Evolutionary conservation across 2,113 vertebrate species (phyloP).

Genomic region (Rousettus leschenaultii): DNA sequence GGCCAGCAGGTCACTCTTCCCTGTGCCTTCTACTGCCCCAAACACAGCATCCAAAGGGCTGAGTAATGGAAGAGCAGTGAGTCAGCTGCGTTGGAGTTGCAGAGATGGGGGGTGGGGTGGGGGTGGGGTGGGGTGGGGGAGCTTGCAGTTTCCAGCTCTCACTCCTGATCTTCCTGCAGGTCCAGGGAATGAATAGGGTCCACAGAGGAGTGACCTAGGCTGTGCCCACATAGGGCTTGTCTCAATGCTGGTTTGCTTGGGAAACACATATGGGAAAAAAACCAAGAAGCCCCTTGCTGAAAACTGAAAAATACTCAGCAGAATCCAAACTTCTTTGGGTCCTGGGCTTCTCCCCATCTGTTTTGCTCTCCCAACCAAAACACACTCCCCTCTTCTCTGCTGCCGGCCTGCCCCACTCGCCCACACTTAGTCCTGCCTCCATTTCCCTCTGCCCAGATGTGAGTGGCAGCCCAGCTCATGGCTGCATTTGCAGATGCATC

Average conservation of each 20-base stretch:
- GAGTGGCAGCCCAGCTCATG: fast-evolving
- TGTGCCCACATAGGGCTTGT: neutral
- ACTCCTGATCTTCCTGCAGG: neutral
- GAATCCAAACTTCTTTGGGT: neutral
- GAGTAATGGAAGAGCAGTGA: neutral
- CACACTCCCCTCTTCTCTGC: neutral
- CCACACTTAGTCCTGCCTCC: neutral
- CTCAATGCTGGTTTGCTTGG: neutral
- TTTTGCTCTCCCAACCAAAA: neutral
- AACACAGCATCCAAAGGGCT: neutral
- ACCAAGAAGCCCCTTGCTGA: neutral
- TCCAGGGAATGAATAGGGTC: neutral
- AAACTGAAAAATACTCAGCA: neutral
- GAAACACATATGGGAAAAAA: neutral
- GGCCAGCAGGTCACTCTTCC: neutral
- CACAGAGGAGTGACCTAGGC: neutral
- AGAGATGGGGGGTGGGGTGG: fast-evolving
- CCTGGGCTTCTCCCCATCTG: neutral
- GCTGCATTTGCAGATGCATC: neutral
- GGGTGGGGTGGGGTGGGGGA: too few species aligned
- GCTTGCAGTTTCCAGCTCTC: neutral
- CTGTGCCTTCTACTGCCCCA: neutral
- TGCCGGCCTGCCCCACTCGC: fast-evolving
- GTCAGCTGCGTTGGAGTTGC: neutral
- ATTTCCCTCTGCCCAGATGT: neutral